Conservation (phyloP, 2,797 vertebrate species). For the Rachycentron canadum region DNA sequence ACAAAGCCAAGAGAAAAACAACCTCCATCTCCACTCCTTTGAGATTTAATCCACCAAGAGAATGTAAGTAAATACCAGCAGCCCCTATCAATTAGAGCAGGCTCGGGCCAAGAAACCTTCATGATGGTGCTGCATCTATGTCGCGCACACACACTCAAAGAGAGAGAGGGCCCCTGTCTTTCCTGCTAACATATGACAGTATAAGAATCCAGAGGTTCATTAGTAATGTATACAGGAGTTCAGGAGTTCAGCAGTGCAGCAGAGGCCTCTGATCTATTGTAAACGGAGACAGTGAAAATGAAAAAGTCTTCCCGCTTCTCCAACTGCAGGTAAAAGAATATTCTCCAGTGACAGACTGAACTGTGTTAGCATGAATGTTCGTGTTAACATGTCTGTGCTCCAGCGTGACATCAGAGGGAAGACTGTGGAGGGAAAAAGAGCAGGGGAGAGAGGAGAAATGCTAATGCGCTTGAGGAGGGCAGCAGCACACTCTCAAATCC, state of each 20-base stretch:
- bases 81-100: slow-evolving; percentile 79
- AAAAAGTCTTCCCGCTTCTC: slow-evolving; percentile 55
- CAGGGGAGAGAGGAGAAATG: slow-evolving; percentile 49
- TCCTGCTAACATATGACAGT: slow-evolving; percentile 69
- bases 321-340: slow-evolving; percentile 68
- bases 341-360: slow-evolving; percentile 62
- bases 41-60: slow-evolving; percentile 77
- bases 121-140: slow-evolving; percentile 60
- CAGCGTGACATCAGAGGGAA: slow-evolving; percentile 69
- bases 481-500: slow-evolving; percentile 69
- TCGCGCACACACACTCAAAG: slow-evolving; percentile 21
- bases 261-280: slow-evolving; percentile 68
- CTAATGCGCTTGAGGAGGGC: slow-evolving; percentile 69
- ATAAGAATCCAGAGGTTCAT: slow-evolving; percentile 71
- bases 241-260: slow-evolving; percentile 67
- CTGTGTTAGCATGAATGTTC: slow-evolving; percentile 65
- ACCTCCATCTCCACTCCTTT: slow-evolving; percentile 65
- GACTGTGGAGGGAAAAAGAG: slow-evolving; percentile 52
- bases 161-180: slow-evolving; percentile 54
- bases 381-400: slow-evolving; percentile 74
- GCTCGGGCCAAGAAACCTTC: slow-evolving; percentile 71
- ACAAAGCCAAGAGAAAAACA: slow-evolving; percentile 66
- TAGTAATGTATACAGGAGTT: slow-evolving; percentile 75
- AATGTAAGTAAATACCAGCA: slow-evolving; percentile 80
- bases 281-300: slow-evolving; percentile 67